Evolutionary conservation across 2,113 vertebrate species (phyloP).

Genomic region (Laticauda laticaudata): DNA sequence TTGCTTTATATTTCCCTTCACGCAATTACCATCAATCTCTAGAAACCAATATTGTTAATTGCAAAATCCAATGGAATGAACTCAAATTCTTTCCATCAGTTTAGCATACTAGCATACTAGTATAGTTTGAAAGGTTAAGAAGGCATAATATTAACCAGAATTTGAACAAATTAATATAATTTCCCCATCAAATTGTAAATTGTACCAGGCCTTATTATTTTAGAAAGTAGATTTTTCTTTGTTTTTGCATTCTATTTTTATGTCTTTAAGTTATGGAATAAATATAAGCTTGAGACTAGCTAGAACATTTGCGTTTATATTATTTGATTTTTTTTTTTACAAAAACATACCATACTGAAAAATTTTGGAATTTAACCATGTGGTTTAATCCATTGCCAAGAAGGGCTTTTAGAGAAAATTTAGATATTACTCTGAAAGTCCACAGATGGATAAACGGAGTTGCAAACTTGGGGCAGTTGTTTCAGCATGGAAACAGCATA

Average conservation of each 20-base stretch:
- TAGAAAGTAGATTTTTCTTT: slow-evolving; percentile 1
- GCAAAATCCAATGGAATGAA: slow-evolving; percentile 51
- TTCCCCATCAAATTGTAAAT: neutral
- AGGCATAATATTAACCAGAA: slow-evolving; percentile 12
- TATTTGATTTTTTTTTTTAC: neutral
- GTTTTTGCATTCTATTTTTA: slow-evolving; percentile 26
- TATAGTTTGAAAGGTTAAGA: slow-evolving; percentile 25
- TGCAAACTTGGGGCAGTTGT: neutral
- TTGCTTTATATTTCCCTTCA: slow-evolving; percentile 52
- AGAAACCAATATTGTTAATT: slow-evolving; percentile 46
- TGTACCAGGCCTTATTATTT: neutral
- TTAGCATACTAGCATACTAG: slow-evolving; percentile 30
- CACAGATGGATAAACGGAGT: neutral
- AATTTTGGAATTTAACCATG: neutral
- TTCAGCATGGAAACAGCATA: neutral
- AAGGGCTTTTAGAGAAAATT: neutral
- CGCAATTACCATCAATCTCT: slow-evolving; percentile 42
- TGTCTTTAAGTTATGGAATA: neutral
- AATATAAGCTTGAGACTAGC: neutral
- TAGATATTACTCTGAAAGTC: neutral
- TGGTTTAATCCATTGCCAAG: neutral
- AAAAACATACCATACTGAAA: neutral
- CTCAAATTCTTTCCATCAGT: slow-evolving; percentile 42
- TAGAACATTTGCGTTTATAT: neutral
- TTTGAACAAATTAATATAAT: slow-evolving; percentile 30